phyloP scores from a whole-genome alignment of 2,888 invertebrate species.

The Latrodectus hesperus region DNA sequence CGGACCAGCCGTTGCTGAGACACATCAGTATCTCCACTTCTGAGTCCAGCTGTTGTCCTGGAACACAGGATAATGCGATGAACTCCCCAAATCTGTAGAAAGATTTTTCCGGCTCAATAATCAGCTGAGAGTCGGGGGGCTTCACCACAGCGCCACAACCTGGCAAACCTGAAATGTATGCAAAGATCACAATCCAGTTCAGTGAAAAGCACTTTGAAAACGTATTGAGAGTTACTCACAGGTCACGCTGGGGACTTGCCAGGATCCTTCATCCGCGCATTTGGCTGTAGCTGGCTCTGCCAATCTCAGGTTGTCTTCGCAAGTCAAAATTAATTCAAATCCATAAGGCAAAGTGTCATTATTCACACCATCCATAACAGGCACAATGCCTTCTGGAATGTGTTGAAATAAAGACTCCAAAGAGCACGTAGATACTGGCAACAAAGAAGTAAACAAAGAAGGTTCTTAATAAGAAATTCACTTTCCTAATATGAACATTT shows the following conservation, averaged over 20 bases:
- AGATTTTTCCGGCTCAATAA: slow-evolving; percentile 16
- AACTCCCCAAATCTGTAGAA: slow-evolving; percentile 36
- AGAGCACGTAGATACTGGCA: slow-evolving; percentile 18
- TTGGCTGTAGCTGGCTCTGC: slow-evolving; percentile 4
- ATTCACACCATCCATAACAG: not conserved
- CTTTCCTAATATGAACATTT: too few species aligned
- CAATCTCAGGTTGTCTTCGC: not conserved
- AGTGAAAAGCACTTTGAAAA: too few species aligned
- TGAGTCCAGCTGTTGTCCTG: slow-evolving; percentile 9
- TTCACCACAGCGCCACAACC: slow-evolving; percentile 10
- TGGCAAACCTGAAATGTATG: slow-evolving; percentile 17
- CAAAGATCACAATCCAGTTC: too few species aligned
- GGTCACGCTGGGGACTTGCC: slow-evolving; percentile 20
- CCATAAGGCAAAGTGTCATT: slow-evolving; percentile 14
- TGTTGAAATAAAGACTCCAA: slow-evolving; percentile 4
- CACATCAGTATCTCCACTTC: slow-evolving; percentile 39
- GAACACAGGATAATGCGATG: slow-evolving; percentile 19
- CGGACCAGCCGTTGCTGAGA: slow-evolving; percentile 34
- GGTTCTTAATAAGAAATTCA: too few species aligned
- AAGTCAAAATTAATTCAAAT: slow-evolving; percentile 2
- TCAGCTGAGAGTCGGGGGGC: not conserved
- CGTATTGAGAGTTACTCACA: slow-evolving; percentile 17
- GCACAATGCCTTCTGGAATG: slow-evolving; percentile 10
- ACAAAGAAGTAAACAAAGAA: not conserved
- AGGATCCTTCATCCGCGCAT: slow-evolving; percentile 22